Evolutionary conservation across 1,140 invertebrate species (phyloP).

Genomic region (Leptinotarsa defecta): DNA sequence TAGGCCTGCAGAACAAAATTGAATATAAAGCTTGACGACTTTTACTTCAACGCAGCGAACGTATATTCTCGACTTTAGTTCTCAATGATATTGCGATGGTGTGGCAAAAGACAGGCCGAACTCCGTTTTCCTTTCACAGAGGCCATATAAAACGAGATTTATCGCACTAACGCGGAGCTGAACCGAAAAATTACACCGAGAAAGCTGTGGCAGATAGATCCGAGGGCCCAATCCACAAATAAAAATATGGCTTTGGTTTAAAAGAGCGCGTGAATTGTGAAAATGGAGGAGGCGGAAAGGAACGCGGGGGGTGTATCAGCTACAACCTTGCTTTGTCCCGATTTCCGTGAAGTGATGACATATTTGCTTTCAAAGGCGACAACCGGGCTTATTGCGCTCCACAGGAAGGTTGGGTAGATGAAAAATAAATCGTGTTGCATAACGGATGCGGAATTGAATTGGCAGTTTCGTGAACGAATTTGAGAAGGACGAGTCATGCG

Average conservation of each 20-base stretch:
- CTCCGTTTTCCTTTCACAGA: constrained; percentile 27
- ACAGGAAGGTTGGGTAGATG: constrained; percentile 13
- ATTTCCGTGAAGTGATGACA: constrained; percentile 18
- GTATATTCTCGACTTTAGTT: constrained; percentile 12
- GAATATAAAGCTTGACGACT: constrained; percentile 9
- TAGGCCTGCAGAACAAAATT: constrained; percentile 12
- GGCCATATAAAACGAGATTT: constrained; percentile 29
- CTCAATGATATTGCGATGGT: constrained; percentile 25
- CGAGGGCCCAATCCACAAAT: constrained; percentile 26
- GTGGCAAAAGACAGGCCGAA: constrained; percentile 29
- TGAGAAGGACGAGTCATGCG: not conserved
- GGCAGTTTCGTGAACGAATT: not conserved
- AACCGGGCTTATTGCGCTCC: constrained; percentile 17
- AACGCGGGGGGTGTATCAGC: not conserved
- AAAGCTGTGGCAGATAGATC: constrained; percentile 29
- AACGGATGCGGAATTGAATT: not conserved
- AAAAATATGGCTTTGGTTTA: constrained; percentile 28
- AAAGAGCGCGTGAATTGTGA: constrained; percentile 27
- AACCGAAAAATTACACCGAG: constrained; percentile 26
- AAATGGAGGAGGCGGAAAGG: constrained; percentile 21
- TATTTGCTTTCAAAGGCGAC: constrained; percentile 11
- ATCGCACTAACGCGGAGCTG: constrained; percentile 21
- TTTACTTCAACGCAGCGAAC: constrained; percentile 11
- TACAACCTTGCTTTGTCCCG: constrained; percentile 21
- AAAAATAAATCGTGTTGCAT: constrained; percentile 18